Percentiles rank a stretch among this genome's conserved stretches.
Evolutionary conservation across 2,888 invertebrate species (phyloP).

Genomic region (Vanessa cardui): DNA sequence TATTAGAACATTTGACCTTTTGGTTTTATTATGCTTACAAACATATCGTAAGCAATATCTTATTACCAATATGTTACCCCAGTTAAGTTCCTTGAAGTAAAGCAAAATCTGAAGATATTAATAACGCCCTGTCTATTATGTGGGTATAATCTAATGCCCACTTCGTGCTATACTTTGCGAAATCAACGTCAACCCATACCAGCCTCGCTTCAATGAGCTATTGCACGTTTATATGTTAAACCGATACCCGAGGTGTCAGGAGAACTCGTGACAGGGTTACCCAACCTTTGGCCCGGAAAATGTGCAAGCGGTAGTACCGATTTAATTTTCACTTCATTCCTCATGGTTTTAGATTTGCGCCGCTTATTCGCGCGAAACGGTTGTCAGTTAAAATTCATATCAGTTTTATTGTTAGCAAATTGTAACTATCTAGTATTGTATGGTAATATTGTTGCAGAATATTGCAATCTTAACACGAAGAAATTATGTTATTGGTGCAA

Average conservation of each 20-base stretch:
- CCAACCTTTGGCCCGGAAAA: slow-evolving; percentile 45
- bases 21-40: background rate
- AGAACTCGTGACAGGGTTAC: slow-evolving; percentile 43
- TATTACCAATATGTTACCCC: background rate
- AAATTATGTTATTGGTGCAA: slow-evolving; percentile 9
- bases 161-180: slow-evolving; percentile 41
- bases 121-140: slow-evolving; percentile 22
- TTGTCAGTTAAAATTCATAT: slow-evolving; percentile 34
- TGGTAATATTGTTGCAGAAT: slow-evolving; percentile 20
- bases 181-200: slow-evolving; percentile 38
- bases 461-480: slow-evolving; percentile 5
- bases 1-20: background rate
- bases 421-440: slow-evolving; percentile 27
- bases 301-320: slow-evolving; percentile 37
- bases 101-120: slow-evolving; percentile 24
- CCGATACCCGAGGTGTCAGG: slow-evolving; percentile 42
- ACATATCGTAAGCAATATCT: background rate
- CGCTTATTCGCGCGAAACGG: slow-evolving; percentile 34
- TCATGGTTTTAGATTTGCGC: slow-evolving; percentile 29
- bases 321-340: slow-evolving; percentile 39
- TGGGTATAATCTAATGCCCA: slow-evolving; percentile 30
- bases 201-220: slow-evolving; percentile 39
- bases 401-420: slow-evolving; percentile 30
- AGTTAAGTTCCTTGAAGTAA: slow-evolving; percentile 10
- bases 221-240: slow-evolving; percentile 42